phyloP scores from a whole-genome alignment of 1,140 invertebrate genomes.

The Streblospio benedicti region DNA sequence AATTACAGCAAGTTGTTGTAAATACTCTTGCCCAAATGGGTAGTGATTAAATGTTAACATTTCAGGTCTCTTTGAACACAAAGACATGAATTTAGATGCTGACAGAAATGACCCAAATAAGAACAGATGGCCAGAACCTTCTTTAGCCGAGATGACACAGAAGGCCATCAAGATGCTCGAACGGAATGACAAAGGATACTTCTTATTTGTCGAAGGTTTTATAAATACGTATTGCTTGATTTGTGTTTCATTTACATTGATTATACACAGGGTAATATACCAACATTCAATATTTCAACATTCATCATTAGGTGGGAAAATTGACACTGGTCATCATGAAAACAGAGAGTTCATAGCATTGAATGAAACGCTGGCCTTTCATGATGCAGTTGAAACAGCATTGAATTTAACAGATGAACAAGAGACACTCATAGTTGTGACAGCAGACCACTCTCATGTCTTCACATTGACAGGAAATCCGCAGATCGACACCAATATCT shows the following conservation, averaged over 20 bases:
- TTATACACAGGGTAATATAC: neutral
- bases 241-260: neutral
- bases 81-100: slow-evolving; percentile 66
- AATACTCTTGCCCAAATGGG: no score
- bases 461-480: slow-evolving; percentile 39
- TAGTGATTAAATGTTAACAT: no score
- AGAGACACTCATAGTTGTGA: slow-evolving; percentile 80
- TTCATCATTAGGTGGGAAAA: slow-evolving; percentile 48
- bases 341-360: slow-evolving; percentile 69
- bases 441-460: slow-evolving; percentile 69
- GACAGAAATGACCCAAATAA: slow-evolving; percentile 51
- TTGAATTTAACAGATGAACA: slow-evolving; percentile 51
- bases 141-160: slow-evolving; percentile 75
- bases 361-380: slow-evolving; percentile 67
- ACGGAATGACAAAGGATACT: slow-evolving; percentile 73
- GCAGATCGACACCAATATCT: slow-evolving; percentile 34
- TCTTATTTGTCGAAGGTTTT: slow-evolving; percentile 78
- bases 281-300: neutral
- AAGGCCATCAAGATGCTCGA: slow-evolving; percentile 72
- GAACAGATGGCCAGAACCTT: no score
- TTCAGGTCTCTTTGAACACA: slow-evolving; percentile 59
- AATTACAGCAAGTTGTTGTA: no score
- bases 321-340: slow-evolving; percentile 80
- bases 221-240: neutral
- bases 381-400: slow-evolving; percentile 59